Conservation (phyloP, 2,888 invertebrate species). For the Drosophila affinis region DNA sequence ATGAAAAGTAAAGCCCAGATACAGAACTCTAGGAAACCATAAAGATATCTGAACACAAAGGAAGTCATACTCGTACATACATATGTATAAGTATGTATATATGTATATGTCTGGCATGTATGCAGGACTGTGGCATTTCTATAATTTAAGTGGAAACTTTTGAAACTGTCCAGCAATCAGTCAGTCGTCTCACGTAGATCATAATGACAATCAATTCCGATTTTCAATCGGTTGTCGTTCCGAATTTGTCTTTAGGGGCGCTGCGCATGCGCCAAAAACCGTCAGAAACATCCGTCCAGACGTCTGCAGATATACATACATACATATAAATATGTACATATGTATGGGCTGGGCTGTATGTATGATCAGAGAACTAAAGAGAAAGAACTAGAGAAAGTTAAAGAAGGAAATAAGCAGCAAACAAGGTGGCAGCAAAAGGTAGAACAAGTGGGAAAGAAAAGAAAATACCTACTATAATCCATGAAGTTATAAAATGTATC, state of each 20-base stretch:
- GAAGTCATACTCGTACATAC: constrained; percentile 1
- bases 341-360: no score
- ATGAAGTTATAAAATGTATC: no score
- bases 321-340: no score
- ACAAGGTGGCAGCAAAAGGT: no score
- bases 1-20: background rate
- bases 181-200: constrained; percentile 22
- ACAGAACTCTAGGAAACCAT: background rate
- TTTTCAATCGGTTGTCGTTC: constrained; percentile 2
- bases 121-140: background rate
- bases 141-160: background rate
- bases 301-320: no score
- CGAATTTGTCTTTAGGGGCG: constrained; percentile 20
- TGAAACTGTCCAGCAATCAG: background rate
- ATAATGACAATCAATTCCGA: constrained; percentile 25
- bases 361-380: no score
- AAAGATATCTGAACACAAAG: constrained; percentile 1
- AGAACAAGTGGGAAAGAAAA: no score
- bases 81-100: background rate
- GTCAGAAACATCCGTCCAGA: background rate
- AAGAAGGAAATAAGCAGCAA: no score
- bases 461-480: no score
- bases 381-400: no score
- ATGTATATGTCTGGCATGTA: no score
- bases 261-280: constrained; percentile 40